Evolutionary conservation across 1,140 invertebrate genomes (phyloP).

Genomic region (Cydia splendana): DNA sequence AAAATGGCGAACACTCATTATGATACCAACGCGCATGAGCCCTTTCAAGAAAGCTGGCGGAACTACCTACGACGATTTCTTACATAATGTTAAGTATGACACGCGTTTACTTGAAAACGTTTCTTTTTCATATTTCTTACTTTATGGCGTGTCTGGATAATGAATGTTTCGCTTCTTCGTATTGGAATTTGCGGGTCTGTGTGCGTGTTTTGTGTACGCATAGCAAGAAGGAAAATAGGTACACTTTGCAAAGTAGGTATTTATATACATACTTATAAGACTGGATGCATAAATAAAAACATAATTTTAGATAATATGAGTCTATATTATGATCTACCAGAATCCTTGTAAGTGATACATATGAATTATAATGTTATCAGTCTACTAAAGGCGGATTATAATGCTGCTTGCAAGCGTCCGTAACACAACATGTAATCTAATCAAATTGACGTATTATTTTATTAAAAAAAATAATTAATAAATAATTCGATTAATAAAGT

Average conservation of each 20-base stretch:
- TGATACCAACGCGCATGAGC: neutral
- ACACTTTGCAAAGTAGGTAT: neutral
- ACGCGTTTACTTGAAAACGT: constrained; percentile 26
- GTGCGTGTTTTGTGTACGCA: neutral
- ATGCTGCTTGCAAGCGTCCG: too few species aligned
- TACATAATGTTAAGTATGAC: constrained; percentile 11
- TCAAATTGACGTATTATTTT: too few species aligned
- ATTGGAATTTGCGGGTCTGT: neutral
- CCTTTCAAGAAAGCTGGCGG: neutral
- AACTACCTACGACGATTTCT: constrained; percentile 4
- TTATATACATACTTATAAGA: too few species aligned
- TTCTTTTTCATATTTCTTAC: constrained; percentile 25
- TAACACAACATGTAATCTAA: too few species aligned
- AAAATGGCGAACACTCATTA: neutral
- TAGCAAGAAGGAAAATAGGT: neutral
- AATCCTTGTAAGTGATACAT: too few species aligned
- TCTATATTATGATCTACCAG: too few species aligned
- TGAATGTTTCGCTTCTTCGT: constrained; percentile 23
- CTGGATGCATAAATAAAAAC: too few species aligned
- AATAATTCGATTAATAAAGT: too few species aligned
- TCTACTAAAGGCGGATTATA: too few species aligned
- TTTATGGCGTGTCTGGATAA: constrained; percentile 18
- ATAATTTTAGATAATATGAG: too few species aligned
- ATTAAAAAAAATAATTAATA: too few species aligned
- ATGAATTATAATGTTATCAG: too few species aligned